phyloP scores from a whole-genome alignment of 37 sponge, comb jelly and placozoan genomes.

The Aplysina aerophoba region DNA sequence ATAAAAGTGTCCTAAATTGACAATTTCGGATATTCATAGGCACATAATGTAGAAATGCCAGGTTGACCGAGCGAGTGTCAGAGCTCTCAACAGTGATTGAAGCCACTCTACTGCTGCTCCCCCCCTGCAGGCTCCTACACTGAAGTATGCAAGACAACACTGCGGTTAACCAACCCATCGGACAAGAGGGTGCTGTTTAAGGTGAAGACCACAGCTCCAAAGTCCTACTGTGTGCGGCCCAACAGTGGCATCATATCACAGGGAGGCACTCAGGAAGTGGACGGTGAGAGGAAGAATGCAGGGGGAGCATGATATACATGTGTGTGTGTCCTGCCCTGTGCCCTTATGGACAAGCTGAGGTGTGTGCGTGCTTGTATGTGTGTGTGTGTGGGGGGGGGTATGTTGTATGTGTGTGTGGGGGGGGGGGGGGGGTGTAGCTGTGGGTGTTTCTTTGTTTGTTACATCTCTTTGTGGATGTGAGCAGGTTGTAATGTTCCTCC shows the following conservation, averaged over 20 bases:
- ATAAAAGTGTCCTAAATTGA: too few relatives aligned
- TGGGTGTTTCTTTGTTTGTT: neutral
- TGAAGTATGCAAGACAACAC: slow-evolving; percentile 72
- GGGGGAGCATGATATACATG: neutral
- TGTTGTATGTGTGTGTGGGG: neutral
- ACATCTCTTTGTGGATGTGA: neutral
- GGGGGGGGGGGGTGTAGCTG: neutral
- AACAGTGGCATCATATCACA: slow-evolving; percentile 87
- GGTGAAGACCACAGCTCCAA: slow-evolving; percentile 98
- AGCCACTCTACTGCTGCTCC: neutral
- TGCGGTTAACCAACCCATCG: slow-evolving; percentile 77
- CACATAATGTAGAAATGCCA: neutral
- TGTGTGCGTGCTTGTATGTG: neutral
- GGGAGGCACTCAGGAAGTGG: slow-evolving; percentile 54
- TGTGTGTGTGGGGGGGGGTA: neutral
- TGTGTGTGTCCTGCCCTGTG: too few relatives aligned
- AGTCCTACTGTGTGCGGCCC: slow-evolving; percentile 96
- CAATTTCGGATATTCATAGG: neutral
- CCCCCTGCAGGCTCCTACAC: slow-evolving; percentile 73
- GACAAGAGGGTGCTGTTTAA: slow-evolving; percentile 85
- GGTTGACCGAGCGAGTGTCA: neutral
- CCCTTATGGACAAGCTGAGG: too few relatives aligned
- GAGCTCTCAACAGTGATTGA: too few relatives aligned
- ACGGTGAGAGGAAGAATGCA: slow-evolving; percentile 52
- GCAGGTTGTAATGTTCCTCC: neutral